Evolutionary conservation across 2,888 invertebrate genomes (phyloP).

Genomic region (Troides helena): DNA sequence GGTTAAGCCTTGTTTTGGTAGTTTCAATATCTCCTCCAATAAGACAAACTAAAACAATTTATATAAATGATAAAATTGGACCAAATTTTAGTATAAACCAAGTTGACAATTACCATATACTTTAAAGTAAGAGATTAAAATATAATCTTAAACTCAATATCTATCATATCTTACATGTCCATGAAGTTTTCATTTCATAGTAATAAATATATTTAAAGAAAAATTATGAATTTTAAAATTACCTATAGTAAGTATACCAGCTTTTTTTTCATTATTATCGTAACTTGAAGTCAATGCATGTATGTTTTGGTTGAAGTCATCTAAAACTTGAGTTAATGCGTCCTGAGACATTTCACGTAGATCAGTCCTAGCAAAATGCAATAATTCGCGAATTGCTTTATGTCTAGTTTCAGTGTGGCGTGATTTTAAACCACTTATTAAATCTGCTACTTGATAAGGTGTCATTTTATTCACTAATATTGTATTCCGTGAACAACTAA

Average conservation of each 20-base stretch:
- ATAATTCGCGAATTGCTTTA: constrained; percentile 92
- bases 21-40: constrained; percentile 95
- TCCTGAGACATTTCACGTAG: constrained; percentile 93
- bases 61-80: too few relatives aligned
- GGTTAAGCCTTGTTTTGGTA: constrained; percentile 90
- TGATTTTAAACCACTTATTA: constrained; percentile 92
- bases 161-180: not conserved
- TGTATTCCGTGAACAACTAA: constrained; percentile 3
- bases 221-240: constrained; percentile 34
- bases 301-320: constrained; percentile 96
- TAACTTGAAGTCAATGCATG: constrained; percentile 95
- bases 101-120: not conserved
- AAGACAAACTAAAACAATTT: constrained; percentile 86
- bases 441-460: constrained; percentile 82
- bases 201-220: not conserved
- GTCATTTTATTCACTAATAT: constrained; percentile 44
- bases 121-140: not conserved
- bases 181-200: not conserved
- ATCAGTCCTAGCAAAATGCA: constrained; percentile 93
- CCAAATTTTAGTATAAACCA: not conserved
- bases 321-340: constrained; percentile 91
- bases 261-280: constrained; percentile 96
- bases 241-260: constrained; percentile 96
- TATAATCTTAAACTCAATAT: not conserved
- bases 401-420: constrained; percentile 90